Evolutionary conservation across 2,888 invertebrate species (phyloP), one percentile per base, ranked within the genome.

Genomic region (Magallana nippona): DNA sequence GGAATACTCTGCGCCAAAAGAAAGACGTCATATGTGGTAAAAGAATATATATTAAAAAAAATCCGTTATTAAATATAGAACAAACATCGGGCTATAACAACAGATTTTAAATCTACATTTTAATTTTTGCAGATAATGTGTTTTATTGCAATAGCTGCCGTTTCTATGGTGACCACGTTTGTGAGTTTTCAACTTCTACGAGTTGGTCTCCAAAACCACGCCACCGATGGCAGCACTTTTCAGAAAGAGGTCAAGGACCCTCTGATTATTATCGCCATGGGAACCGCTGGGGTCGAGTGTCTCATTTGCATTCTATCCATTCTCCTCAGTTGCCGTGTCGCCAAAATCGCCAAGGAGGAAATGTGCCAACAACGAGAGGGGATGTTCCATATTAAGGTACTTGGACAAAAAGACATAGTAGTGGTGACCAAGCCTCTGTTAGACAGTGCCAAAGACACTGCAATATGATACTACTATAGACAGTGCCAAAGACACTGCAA

Each of bases 121-220:
- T 44, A 81, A 83, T 78, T 85, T 55, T 90, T 91, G 83, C 93
- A 94, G 94, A 94, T 94, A 81, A 93, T 94, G 93, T 94, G 94
- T 83, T 94, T 94, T 89, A 93, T 94, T 17, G 94, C 94, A 8
- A 93, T 93, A 84, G 93, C 93, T 32, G 92, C 94, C 80, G 94
- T 94, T 22, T 94, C 94, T 71, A 89, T 94, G 90, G 93, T 94
- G 55, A 93, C 93, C 19, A 92, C 93, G 0, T 92, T 94, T 44
- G 94, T 94, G 83, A 94, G 94, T 88, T 94, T 94, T 79, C 94
- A 94, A 88, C 91, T 94, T 79, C 91, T 94, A 80, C 88, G 94
- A n/a, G 92, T 94, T n/a, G 94, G 94, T 5, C 90, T 94, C 77
- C 93, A 94, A 55, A 94, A 94, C 87, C 93, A 94, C 87, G 94